Percentiles rank a stretch among this genome's conserved stretches.
Conservation (phyloP, 2,888 invertebrate genomes). For the Nycteola revayana region DNA sequence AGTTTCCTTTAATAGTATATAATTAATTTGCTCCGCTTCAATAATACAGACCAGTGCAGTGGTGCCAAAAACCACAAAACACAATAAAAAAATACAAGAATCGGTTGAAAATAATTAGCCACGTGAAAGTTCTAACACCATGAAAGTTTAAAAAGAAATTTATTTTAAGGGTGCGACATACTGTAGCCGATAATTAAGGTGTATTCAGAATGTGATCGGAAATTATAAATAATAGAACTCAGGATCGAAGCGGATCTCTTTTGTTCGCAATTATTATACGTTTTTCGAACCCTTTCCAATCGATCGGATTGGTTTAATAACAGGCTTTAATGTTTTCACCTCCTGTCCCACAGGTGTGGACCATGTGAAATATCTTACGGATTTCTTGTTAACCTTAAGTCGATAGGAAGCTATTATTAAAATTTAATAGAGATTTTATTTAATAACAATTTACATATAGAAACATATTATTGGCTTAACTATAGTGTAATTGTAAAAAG, state of each 20-base stretch:
- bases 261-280: slow-evolving; percentile 74
- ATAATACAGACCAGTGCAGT: too few relatives aligned
- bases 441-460: too few relatives aligned
- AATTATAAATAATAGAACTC: slow-evolving; percentile 79
- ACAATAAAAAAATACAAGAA: slow-evolving; percentile 22
- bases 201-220: slow-evolving; percentile 78
- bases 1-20: neutral
- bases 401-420: too few relatives aligned
- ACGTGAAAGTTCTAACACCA: slow-evolving; percentile 53
- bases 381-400: too few relatives aligned
- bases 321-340: slow-evolving; percentile 62
- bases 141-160: slow-evolving; percentile 61
- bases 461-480: too few relatives aligned
- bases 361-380: slow-evolving; percentile 28
- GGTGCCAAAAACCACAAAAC: slow-evolving; percentile 8
- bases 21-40: too few relatives aligned
- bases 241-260: slow-evolving; percentile 77
- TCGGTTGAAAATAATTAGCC: slow-evolving; percentile 42
- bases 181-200: slow-evolving; percentile 78
- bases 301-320: slow-evolving; percentile 77
- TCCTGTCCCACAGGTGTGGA: slow-evolving; percentile 66
- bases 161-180: slow-evolving; percentile 65
- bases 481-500: too few relatives aligned
- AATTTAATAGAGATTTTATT: too few relatives aligned
- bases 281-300: slow-evolving; percentile 74